These are phyloP conservation scores for Drepana falcataria DNA, from an alignment of 2,888 invertebrate genomes.

Conservation along the genomic window DNA sequence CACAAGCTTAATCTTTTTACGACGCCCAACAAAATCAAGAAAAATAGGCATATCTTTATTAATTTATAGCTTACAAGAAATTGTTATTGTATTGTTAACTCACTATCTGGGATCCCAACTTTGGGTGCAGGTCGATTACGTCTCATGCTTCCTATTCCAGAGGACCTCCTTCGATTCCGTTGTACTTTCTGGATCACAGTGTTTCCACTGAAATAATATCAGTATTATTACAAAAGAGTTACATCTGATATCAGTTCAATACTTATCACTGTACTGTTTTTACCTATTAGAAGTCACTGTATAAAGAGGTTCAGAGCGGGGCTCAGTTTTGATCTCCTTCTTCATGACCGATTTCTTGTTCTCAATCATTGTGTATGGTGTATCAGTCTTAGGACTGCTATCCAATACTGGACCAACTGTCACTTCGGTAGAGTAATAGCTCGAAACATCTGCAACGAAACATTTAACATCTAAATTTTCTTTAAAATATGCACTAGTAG, in stretches of 20 bases:
- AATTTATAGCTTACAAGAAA: background rate
- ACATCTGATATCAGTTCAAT: constrained; percentile 1
- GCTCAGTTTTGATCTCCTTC: constrained; percentile 51
- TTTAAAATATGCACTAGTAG: too few relatives aligned
- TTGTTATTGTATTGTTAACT: constrained; percentile 12
- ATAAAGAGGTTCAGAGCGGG: constrained; percentile 49
- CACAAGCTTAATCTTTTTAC: too few relatives aligned
- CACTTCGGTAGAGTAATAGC: constrained; percentile 33
- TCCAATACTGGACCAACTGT: constrained; percentile 42
- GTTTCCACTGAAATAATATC: constrained; percentile 40
- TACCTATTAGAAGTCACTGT: constrained; percentile 63
- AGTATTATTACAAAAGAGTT: background rate
- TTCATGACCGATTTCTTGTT: constrained; percentile 48
- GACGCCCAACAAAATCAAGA: too few relatives aligned
- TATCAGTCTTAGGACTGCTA: constrained; percentile 29
- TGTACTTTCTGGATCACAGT: constrained; percentile 59
- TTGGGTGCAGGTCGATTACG: constrained; percentile 46
- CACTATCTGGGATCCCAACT: constrained; percentile 38
- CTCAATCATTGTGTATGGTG: constrained; percentile 58
- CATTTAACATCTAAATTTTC: too few relatives aligned
- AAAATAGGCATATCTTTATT: too few relatives aligned
- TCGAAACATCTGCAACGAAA: constrained; percentile 34
- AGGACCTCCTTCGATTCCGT: constrained; percentile 44
- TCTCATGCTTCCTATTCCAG: constrained; percentile 51
- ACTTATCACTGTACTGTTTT: too few relatives aligned